Base-by-base conservation (phyloP, 2,113 vertebrate species). In the Eolophus roseicapilla region DNA sequence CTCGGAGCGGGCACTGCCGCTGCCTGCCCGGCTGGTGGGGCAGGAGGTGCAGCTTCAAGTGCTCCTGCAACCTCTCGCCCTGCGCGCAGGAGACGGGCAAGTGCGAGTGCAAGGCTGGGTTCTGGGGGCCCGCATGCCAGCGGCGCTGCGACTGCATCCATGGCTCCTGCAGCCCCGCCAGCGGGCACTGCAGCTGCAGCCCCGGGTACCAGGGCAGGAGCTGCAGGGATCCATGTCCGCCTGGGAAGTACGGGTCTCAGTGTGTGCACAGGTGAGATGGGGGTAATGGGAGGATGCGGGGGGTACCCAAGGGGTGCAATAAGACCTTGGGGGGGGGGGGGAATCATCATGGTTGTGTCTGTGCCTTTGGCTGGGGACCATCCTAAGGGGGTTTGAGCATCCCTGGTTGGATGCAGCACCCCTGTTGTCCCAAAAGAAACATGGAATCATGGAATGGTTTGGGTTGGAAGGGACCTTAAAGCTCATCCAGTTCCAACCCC, bases 1-100 rank as follows among this genome's bases (percentile, higher is more conserved):
- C 97, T 4, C 62, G 63, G 24, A 98, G 96, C 0, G 99, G 99
- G 4, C 95, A 93, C 64, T 99, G 99, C 90, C 86, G 96, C 82
- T 99, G 99, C 92, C 82, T 86, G 33, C 74, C 28, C 0, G 98
- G 98, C 39, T 98, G 97, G 98, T 99, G 99, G 99, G 99, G 99
- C 27, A 92, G 86, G 73, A 98, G 97, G 37, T 99, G 99, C 96
- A 94, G 87, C 21, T 95, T 96, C 59, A 69, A 8, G 4, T 99
- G 99, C 91, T 76, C 78, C 90, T 99, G 99, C 96, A 93, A 97
- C 73, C 20, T 85, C 69, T 99, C 99, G 0, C 97, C 98, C 2
- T 99, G 99, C 17, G 69, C 93, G 28, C 98, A 99, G 97, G 96
- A 97, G 31, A 97, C 97, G 0, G 99, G 99, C 20, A 90, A 89